These are phyloP conservation scores for Nipponacmea schrenckii DNA, from an alignment of 2,888 invertebrate genomes.

Conservation along the genomic window DNA sequence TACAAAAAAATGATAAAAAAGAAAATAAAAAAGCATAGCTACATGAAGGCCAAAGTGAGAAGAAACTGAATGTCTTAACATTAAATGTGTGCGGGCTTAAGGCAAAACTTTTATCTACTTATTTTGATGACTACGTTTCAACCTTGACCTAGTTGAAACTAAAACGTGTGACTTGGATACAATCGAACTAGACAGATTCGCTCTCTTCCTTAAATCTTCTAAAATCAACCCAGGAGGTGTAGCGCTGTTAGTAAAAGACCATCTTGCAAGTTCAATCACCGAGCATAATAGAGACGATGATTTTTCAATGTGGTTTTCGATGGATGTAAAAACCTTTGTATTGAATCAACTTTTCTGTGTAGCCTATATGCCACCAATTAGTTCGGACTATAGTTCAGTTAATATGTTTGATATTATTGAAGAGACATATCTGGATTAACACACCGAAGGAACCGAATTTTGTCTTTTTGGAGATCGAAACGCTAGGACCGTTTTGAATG, in stretches of 20 bases:
- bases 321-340: background rate
- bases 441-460: background rate
- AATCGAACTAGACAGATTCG: background rate
- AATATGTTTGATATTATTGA: background rate
- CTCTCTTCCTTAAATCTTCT: background rate
- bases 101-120: background rate
- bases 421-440: background rate
- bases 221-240: background rate
- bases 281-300: background rate
- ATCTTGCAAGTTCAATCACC: background rate
- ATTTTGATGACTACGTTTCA: background rate
- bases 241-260: background rate
- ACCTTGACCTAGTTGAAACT: background rate
- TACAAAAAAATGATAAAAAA: background rate
- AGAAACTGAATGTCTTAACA: background rate
- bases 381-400: background rate
- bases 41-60: background rate
- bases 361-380: background rate
- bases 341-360: background rate
- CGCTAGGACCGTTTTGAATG: background rate
- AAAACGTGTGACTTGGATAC: background rate
- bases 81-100: background rate
- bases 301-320: background rate
- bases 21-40: background rate
- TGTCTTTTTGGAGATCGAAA: background rate